Conservation (phyloP, 30 jellyfish, hydroid and myxozoan species). For the Aurelia sp. region DNA sequence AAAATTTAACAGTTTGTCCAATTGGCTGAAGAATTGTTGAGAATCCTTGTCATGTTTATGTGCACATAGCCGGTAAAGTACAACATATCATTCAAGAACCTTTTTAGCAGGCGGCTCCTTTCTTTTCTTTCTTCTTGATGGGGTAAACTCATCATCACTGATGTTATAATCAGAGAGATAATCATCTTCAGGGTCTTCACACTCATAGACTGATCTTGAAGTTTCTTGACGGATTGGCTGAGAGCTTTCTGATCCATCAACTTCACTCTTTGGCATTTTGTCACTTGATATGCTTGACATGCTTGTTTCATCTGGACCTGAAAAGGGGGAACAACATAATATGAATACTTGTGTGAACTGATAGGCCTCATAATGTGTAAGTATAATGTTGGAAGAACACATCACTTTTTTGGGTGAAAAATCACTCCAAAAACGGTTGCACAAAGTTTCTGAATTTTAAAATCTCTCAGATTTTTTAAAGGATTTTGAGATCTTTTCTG, state of each 20-base stretch:
- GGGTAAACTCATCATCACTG: slow-evolving; percentile 95
- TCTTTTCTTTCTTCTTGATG: slow-evolving; percentile 66
- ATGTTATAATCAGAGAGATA: slow-evolving; percentile 63
- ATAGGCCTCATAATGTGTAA: no score
- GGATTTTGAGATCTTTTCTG: no score
- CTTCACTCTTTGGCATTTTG: slow-evolving; percentile 26
- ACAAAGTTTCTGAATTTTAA: no score
- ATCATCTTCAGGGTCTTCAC: slow-evolving; percentile 73
- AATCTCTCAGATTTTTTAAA: no score
- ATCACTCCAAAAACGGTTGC: no score
- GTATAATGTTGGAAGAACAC: no score
- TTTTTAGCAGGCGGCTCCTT: slow-evolving; percentile 57
- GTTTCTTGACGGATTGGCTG: background rate
- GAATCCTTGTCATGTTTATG: no score
- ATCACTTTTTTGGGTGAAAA: no score
- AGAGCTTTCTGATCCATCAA: slow-evolving; percentile 27
- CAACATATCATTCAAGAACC: slow-evolving; percentile 5
- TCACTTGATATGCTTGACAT: slow-evolving; percentile 72
- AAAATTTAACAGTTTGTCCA: no score
- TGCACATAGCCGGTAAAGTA: no score
- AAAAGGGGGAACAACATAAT: background rate
- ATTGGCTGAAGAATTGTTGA: no score
- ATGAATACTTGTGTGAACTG: no score
- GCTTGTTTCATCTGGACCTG: slow-evolving; percentile 61
- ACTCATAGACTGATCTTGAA: slow-evolving; percentile 27